These are phyloP conservation scores for Ctenodactylus gundi DNA, from an alignment of 2,113 vertebrate species.

Conservation along the genomic window DNA sequence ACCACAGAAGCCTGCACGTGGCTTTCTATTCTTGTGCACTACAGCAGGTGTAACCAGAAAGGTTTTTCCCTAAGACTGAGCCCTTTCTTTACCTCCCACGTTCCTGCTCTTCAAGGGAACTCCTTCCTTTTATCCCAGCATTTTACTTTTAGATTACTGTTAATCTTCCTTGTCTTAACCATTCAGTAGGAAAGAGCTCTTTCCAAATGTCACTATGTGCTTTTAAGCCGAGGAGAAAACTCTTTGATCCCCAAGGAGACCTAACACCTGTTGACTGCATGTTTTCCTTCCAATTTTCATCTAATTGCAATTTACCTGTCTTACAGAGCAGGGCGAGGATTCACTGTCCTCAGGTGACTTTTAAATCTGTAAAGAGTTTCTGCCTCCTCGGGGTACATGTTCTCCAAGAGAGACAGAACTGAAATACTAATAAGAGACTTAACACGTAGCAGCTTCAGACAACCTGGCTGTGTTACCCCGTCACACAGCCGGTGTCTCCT, in stretches of 20 bases:
- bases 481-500: background rate
- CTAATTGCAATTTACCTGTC: constrained; percentile 54
- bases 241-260: background rate
- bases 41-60: background rate
- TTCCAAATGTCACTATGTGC: constrained; percentile 53
- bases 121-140: background rate
- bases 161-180: constrained; percentile 43
- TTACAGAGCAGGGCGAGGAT: constrained; percentile 25
- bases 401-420: constrained; percentile 51
- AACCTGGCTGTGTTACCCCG: background rate
- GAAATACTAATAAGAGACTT: constrained; percentile 52
- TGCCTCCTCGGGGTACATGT: constrained; percentile 17
- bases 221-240: constrained; percentile 48
- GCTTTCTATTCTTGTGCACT: background rate
- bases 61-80: background rate
- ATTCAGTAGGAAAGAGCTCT: constrained; percentile 25
- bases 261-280: constrained; percentile 41
- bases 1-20: background rate
- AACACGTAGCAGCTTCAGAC: background rate
- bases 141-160: constrained; percentile 14
- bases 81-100: background rate
- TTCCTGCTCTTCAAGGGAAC: background rate
- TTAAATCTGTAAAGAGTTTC: constrained; percentile 52
- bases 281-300: constrained; percentile 32
- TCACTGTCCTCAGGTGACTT: constrained; percentile 9